Evolutionary conservation across 1,140 invertebrate genomes (phyloP).

Genomic region (Calycopis cecrops): DNA sequence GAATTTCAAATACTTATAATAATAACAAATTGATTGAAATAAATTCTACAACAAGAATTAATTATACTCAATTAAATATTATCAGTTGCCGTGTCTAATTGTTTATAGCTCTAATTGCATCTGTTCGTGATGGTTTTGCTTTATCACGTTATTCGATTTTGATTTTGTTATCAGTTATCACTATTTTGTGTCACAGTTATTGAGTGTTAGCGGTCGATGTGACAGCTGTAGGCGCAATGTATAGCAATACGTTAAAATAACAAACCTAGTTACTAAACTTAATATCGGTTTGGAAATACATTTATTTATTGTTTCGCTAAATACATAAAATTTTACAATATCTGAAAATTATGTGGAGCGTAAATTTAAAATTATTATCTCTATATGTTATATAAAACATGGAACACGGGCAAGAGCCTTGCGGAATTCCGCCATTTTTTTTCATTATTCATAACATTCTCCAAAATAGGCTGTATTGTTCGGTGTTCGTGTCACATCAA

Average conservation of each 20-base stretch:
- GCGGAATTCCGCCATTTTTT: not conserved
- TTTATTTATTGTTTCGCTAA: not conserved
- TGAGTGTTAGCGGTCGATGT: constrained; percentile 14
- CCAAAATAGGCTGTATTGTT: no score
- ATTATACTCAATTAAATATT: not conserved
- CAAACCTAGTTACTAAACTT: constrained; percentile 42
- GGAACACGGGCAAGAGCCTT: not conserved
- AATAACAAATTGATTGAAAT: not conserved
- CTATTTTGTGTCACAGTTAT: constrained; percentile 7
- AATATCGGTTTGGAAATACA: constrained; percentile 55
- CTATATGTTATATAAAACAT: not conserved
- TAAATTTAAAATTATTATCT: not conserved
- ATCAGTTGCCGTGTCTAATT: not conserved
- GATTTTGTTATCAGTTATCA: not conserved
- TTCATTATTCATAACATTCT: no score
- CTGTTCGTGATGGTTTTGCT: not conserved
- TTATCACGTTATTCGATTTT: not conserved
- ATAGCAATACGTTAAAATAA: constrained; percentile 51
- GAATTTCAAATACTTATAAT: not conserved
- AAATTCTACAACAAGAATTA: not conserved
- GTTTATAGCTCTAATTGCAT: not conserved
- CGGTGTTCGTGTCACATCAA: no score
- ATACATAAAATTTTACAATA: not conserved
- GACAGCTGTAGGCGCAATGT: constrained; percentile 32
- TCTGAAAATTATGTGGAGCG: not conserved